A percentile compares a stretch with the other conserved stretches of the same genome.
phyloP scores from a whole-genome alignment of 2,797 vertebrate species.

The Morelia viridis region DNA sequence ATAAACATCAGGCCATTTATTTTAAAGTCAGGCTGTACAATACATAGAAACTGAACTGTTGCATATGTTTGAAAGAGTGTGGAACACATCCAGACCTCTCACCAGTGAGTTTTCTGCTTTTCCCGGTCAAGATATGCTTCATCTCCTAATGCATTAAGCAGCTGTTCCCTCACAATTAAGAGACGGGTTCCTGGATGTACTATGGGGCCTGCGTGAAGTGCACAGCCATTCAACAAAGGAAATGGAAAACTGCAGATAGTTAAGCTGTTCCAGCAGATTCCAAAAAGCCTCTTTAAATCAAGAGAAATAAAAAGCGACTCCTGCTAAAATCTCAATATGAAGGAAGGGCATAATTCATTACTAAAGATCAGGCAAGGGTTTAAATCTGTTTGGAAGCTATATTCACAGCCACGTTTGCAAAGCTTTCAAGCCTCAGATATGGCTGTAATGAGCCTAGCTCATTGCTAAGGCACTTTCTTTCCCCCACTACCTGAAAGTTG shows the following conservation, averaged over 20 bases:
- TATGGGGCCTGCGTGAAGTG: neutral
- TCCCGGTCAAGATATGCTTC: neutral
- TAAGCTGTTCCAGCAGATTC: slow-evolving; percentile 36
- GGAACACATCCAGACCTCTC: slow-evolving; percentile 9
- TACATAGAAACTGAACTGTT: neutral
- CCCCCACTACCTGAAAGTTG: neutral
- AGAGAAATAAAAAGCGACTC: neutral
- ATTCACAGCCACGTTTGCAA: neutral
- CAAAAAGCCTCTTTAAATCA: slow-evolving; percentile 9
- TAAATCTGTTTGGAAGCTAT: neutral
- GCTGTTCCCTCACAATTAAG: slow-evolving; percentile 32
- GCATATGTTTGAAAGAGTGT: neutral
- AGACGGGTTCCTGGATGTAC: slow-evolving; percentile 3
- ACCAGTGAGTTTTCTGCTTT: neutral
- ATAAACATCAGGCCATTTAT: neutral
- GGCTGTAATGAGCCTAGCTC: neutral
- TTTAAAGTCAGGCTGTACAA: slow-evolving; percentile 10
- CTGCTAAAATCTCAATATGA: slow-evolving; percentile 22
- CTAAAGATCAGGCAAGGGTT: neutral
- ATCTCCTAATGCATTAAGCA: slow-evolving; percentile 23
- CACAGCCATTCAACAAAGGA: slow-evolving; percentile 11
- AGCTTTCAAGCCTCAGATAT: neutral
- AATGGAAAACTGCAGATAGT: slow-evolving; percentile 34
- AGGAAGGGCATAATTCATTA: neutral
- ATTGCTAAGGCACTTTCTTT: neutral